Conservation (phyloP, 2,797 vertebrate genomes). For the Amblyopsis hoosieri region DNA sequence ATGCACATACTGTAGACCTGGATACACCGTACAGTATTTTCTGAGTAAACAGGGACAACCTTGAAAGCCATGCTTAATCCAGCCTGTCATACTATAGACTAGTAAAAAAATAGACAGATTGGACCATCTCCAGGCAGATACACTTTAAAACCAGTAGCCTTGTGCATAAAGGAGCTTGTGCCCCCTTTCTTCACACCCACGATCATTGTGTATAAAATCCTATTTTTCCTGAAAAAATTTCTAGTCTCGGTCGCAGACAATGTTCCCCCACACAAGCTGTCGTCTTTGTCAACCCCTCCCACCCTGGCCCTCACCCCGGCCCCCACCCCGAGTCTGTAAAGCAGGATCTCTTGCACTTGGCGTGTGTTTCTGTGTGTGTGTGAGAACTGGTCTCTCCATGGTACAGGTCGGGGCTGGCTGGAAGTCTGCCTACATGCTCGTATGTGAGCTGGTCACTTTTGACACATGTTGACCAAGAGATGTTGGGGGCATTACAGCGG, state of each 20-base stretch:
- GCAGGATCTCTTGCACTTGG: slow-evolving; percentile 75
- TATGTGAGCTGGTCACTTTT: slow-evolving; percentile 73
- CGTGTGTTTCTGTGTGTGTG: slow-evolving; percentile 15
- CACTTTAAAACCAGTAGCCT: slow-evolving; percentile 73
- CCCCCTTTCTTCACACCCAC: slow-evolving; percentile 83
- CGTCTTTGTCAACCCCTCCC: slow-evolving; percentile 73
- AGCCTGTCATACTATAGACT: slow-evolving; percentile 71
- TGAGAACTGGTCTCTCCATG: slow-evolving; percentile 41
- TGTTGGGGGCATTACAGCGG: slow-evolving; percentile 25
- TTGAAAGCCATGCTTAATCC: slow-evolving; percentile 75
- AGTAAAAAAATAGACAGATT: slow-evolving; percentile 55
- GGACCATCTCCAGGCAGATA: slow-evolving; percentile 77
- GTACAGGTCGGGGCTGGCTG: slow-evolving; percentile 69
- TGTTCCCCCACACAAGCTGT: slow-evolving; percentile 84
- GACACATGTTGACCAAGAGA: slow-evolving; percentile 55
- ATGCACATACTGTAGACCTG: slow-evolving; percentile 52
- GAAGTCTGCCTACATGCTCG: slow-evolving; percentile 70
- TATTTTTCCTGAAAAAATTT: slow-evolving; percentile 83
- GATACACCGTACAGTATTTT: slow-evolving; percentile 61
- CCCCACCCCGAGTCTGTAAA: slow-evolving; percentile 64
- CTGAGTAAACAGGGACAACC: slow-evolving; percentile 71
- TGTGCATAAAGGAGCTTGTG: slow-evolving; percentile 75
- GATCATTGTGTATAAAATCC: slow-evolving; percentile 82
- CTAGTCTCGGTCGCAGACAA: slow-evolving; percentile 79
- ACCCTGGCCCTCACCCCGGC: slow-evolving; percentile 4